Evolutionary conservation across 2,888 invertebrate species (phyloP).

Genomic region (Villa cingulata): DNA sequence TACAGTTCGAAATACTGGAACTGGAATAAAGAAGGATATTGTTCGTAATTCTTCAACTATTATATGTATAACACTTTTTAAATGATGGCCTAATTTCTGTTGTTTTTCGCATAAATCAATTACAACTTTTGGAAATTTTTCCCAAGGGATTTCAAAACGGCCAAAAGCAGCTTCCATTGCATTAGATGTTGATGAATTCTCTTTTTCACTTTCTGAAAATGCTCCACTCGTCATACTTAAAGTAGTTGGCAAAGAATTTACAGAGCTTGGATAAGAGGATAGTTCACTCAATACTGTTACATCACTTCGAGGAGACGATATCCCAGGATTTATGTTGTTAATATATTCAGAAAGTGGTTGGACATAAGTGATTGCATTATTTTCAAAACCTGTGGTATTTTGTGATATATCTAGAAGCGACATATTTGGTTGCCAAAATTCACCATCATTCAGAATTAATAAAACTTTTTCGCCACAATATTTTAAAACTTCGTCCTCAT

Average conservation of each 20-base stretch:
- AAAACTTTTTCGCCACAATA: background rate
- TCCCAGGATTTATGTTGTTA: no score
- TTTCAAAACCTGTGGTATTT: no score
- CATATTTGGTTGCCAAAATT: conserved; percentile 1
- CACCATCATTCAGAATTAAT: background rate
- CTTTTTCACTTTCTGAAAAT: background rate
- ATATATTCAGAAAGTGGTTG: no score
- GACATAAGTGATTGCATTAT: no score
- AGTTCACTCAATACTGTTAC: no score
- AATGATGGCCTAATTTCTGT: background rate
- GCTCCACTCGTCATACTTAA: background rate
- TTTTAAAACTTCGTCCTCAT: conserved; percentile 1
- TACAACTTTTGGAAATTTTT: conserved; percentile 1
- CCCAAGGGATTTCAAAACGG: background rate
- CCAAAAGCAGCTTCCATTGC: no score
- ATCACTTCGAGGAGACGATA: no score
- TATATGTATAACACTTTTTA: conserved; percentile 1
- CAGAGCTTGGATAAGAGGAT: background rate
- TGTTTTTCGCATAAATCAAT: background rate
- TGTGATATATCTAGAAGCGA: background rate
- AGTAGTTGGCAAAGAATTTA: background rate
- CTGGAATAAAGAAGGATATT: background rate
- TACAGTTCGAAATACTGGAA: background rate
- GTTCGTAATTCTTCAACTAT: conserved; percentile 1
- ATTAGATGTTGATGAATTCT: background rate